Conservation (phyloP, 2,797 vertebrate species). For the Tiaroga cobitis region DNA sequence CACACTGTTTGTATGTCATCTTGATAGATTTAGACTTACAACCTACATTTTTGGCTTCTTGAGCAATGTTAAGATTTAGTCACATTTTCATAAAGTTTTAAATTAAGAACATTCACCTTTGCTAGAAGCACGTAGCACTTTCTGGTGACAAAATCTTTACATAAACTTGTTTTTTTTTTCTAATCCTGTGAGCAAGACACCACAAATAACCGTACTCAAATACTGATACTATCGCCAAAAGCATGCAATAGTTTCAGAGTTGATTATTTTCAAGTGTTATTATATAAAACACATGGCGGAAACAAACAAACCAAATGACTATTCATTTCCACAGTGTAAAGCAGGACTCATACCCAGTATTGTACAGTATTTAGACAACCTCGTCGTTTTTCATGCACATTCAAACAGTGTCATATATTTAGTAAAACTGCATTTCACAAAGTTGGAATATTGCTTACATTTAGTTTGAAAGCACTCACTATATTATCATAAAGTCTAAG, state of each 20-base stretch:
- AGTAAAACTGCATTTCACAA: not conserved
- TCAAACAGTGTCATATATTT: not conserved
- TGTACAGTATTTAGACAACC: not conserved
- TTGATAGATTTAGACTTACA: not conserved
- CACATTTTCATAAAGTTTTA: not conserved
- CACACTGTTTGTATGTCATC: not conserved
- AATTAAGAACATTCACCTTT: not conserved
- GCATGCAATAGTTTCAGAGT: not conserved
- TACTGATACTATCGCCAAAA: not conserved
- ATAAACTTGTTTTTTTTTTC: not conserved
- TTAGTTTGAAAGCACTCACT: not conserved
- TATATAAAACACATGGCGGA: not conserved
- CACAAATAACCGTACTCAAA: not conserved
- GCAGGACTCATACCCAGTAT: not conserved
- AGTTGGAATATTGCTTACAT: not conserved
- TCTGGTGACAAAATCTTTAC: not conserved
- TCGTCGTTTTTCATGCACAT: not conserved
- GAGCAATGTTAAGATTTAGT: not conserved
- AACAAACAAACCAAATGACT: not conserved
- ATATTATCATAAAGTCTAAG: not conserved
- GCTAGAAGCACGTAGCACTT: constrained; percentile 11
- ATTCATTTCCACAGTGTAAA: not conserved
- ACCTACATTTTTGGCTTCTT: not conserved
- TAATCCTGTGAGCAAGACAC: not conserved
- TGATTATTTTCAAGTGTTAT: not conserved